Conservation (phyloP, 2,888 invertebrate genomes). For the Panorpa germanica region DNA sequence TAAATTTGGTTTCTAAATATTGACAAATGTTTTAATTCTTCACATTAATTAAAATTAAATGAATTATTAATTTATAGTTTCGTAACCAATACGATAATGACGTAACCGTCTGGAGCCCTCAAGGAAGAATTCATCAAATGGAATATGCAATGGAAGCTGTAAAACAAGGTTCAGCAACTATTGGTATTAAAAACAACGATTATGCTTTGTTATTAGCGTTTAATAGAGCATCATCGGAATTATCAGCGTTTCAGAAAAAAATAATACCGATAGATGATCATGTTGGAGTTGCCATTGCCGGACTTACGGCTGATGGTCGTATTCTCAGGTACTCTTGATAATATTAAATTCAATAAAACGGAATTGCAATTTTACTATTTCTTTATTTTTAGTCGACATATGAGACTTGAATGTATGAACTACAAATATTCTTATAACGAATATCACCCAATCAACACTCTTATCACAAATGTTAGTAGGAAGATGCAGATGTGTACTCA, state of each 20-base stretch:
- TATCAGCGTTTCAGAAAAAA: constrained; percentile 96
- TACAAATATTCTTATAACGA: constrained; percentile 83
- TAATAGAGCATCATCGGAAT: constrained; percentile 89
- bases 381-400: constrained; percentile 50
- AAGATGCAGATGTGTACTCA: constrained; percentile 98
- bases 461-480: constrained; percentile 74
- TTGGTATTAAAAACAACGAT: constrained; percentile 84
- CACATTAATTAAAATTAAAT: too few relatives aligned
- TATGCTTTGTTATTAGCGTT: constrained; percentile 90
- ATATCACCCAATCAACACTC: constrained; percentile 66
- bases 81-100: constrained; percentile 99
- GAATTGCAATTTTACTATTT: background rate
- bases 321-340: constrained; percentile 45
- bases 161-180: constrained; percentile 91
- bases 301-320: constrained; percentile 94
- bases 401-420: constrained; percentile 91
- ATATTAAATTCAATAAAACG: constrained; percentile 11
- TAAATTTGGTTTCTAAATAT: too few relatives aligned
- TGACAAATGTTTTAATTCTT: too few relatives aligned
- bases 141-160: constrained; percentile 99
- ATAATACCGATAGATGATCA: constrained; percentile 92
- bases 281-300: constrained; percentile 91
- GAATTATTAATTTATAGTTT: constrained; percentile 37
- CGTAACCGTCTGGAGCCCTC: constrained; percentile 99
- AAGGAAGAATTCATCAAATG: constrained; percentile 84